These are phyloP conservation scores for Eurytoma californica DNA, from an alignment of 2,888 invertebrate genomes.

Conservation along the genomic window DNA sequence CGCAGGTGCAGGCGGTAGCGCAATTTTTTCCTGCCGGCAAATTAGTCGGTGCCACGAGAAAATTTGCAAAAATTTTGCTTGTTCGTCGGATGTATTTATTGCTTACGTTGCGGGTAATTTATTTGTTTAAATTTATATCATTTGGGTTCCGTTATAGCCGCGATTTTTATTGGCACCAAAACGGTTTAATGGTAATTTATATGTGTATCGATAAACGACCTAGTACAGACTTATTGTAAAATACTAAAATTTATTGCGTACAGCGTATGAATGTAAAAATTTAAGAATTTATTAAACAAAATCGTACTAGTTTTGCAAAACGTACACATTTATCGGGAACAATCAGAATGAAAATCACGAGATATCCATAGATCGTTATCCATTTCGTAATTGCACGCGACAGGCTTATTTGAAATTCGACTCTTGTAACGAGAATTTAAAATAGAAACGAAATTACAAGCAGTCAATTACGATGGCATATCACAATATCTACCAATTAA, in stretches of 20 bases:
- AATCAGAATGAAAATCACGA: too few relatives aligned
- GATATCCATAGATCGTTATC: too few relatives aligned
- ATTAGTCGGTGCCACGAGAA: constrained; percentile 3
- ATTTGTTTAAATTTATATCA: constrained; percentile 27
- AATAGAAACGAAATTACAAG: too few relatives aligned
- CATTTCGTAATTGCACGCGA: too few relatives aligned
- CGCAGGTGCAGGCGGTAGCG: constrained; percentile 30
- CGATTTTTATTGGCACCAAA: constrained; percentile 11
- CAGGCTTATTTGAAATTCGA: too few relatives aligned
- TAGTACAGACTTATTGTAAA: too few relatives aligned
- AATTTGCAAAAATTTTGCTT: constrained; percentile 22
- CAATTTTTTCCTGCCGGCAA: constrained; percentile 22
- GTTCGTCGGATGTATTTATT: constrained; percentile 21
- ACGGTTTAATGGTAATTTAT: constrained; percentile 31
- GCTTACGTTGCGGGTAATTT: constrained; percentile 3
- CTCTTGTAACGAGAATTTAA: too few relatives aligned
- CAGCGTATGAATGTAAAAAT: too few relatives aligned
- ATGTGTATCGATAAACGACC: not conserved
- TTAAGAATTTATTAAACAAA: too few relatives aligned
- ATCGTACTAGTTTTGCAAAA: too few relatives aligned
- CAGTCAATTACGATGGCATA: too few relatives aligned
- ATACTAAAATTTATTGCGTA: not conserved
- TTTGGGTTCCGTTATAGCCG: not conserved
- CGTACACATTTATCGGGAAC: too few relatives aligned
- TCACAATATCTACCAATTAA: not conserved